phyloP scores from a whole-genome alignment of 1,140 invertebrate genomes.

The Saxidomus purpurata region DNA sequence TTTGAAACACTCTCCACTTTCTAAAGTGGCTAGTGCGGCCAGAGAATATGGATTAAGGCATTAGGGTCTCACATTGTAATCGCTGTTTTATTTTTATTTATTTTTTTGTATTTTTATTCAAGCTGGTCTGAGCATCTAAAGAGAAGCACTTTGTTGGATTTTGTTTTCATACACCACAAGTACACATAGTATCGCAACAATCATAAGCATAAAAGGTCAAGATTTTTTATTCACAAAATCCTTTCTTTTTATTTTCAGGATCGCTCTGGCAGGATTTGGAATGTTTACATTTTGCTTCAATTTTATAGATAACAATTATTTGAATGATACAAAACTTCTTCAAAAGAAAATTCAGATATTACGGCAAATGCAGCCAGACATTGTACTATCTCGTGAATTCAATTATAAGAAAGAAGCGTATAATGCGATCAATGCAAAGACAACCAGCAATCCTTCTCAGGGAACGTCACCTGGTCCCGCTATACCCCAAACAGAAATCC shows the following conservation, averaged over 20 bases:
- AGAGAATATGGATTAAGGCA: too few species aligned
- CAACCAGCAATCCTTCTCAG: not conserved
- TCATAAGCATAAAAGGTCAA: not conserved
- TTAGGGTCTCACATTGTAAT: too few species aligned
- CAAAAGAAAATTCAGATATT: not conserved
- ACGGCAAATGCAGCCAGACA: not conserved
- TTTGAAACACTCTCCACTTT: too few species aligned
- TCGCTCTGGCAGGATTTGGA: not conserved
- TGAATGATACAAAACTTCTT: not conserved
- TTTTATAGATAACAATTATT: not conserved
- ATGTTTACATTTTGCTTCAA: not conserved
- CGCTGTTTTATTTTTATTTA: too few species aligned
- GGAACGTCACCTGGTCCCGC: too few species aligned
- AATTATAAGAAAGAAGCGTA: not conserved
- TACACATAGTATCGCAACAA: not conserved
- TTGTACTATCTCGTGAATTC: not conserved
- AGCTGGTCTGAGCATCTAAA: not conserved
- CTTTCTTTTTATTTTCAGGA: conserved; percentile 3
- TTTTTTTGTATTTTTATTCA: not conserved
- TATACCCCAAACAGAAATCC: conserved; percentile 21
- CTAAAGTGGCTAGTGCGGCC: too few species aligned
- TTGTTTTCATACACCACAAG: not conserved
- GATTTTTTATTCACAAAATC: not conserved
- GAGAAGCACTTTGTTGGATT: not conserved
- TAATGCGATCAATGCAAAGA: too few species aligned